phyloP scores from a whole-genome alignment of 1,140 invertebrate genomes.

The Odontomachus brunneus region DNA sequence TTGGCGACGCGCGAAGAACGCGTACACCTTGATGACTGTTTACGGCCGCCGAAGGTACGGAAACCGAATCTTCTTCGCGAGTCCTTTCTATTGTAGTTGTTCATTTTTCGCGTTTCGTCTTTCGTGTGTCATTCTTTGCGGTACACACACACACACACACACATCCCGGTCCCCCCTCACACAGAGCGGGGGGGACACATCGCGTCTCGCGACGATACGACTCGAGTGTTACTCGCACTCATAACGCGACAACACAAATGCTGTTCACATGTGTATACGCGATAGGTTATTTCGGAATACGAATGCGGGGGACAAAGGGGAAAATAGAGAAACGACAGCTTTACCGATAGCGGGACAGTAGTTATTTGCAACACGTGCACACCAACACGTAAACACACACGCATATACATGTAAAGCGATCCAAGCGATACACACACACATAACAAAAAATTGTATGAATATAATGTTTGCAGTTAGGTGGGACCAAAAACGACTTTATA shows the following conservation, averaged over 20 bases:
- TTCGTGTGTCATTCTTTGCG: conserved; percentile 31
- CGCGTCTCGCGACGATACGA: conserved; percentile 44
- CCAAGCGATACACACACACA: conserved; percentile 71
- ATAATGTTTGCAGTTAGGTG: conserved; percentile 86
- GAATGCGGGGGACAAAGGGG: conserved; percentile 29
- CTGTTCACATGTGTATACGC: conserved; percentile 79
- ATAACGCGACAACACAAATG: conserved; percentile 25
- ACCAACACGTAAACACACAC: conserved; percentile 59
- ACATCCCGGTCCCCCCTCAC: too few relatives aligned
- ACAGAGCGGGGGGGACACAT: conserved; percentile 4
- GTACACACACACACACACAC: too few relatives aligned
- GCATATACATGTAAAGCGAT: conserved; percentile 72
- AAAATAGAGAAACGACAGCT: conserved; percentile 72
- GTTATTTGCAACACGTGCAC: conserved; percentile 75
- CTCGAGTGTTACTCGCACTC: conserved; percentile 35
- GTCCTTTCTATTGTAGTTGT: conserved; percentile 7
- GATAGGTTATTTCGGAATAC: conserved; percentile 70
- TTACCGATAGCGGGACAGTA: conserved; percentile 77
- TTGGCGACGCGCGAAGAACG: conserved; percentile 26
- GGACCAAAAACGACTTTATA: conserved; percentile 86
- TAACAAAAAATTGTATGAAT: conserved; percentile 82
- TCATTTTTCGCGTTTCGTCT: background rate
- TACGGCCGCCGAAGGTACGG: conserved; percentile 21
- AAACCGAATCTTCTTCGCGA: conserved; percentile 4
- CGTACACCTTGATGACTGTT: conserved; percentile 19